Evolutionary conservation across 2,888 invertebrate species (phyloP).

Genomic region (Mesodorylaimus sp.): DNA sequence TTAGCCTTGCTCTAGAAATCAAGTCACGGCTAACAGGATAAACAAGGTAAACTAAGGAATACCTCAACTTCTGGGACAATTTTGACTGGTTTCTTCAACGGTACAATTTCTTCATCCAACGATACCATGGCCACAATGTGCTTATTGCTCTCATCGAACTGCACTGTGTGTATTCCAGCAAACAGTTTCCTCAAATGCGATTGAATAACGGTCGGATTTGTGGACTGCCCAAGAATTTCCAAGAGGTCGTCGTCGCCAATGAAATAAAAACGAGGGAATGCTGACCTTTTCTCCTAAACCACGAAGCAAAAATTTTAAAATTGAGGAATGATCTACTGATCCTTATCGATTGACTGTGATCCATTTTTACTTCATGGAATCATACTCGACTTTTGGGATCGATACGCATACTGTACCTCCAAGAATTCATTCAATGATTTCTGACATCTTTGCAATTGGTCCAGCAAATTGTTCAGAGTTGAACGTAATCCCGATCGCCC

Average conservation of each 20-base stretch:
- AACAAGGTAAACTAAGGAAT: no score
- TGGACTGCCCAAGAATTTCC: slow-evolving; percentile 79
- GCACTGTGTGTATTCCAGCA: slow-evolving; percentile 59
- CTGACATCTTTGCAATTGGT: slow-evolving; percentile 75
- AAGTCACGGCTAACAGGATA: no score
- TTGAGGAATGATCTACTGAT: neutral
- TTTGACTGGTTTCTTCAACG: slow-evolving; percentile 47
- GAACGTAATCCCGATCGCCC: slow-evolving; percentile 49
- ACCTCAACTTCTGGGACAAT: slow-evolving; percentile 61
- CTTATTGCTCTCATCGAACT: slow-evolving; percentile 43
- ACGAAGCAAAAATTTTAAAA: neutral
- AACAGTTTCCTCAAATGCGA: slow-evolving; percentile 81
- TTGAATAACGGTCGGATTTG: slow-evolving; percentile 71
- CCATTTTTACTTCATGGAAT: no score
- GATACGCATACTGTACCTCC: slow-evolving; percentile 42
- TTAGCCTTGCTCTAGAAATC: no score
- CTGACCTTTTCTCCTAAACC: slow-evolving; percentile 64
- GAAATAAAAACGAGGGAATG: slow-evolving; percentile 88
- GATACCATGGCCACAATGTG: slow-evolving; percentile 53
- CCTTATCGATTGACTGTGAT: no score
- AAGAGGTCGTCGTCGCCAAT: slow-evolving; percentile 90
- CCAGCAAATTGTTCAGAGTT: slow-evolving; percentile 59
- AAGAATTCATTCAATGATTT: slow-evolving; percentile 80
- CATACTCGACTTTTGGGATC: no score
- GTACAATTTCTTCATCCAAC: slow-evolving; percentile 52